Evolutionary conservation across 2,797 vertebrate species (phyloP).

Genomic region (Melanotaenia pygmaea): DNA sequence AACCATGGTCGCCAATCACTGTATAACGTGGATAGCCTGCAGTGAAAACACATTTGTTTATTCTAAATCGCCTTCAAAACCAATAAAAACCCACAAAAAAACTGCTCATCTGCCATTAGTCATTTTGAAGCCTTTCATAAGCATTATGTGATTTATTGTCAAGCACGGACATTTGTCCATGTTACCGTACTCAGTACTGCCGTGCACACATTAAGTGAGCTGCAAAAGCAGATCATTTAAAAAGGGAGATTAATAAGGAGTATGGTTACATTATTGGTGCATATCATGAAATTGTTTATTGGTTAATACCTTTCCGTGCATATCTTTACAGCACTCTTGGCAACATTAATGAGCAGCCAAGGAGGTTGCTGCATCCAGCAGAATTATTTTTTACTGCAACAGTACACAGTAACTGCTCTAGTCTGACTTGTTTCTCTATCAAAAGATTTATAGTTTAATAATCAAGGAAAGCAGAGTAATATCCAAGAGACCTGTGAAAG

Average conservation of each 20-base stretch:
- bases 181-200: background rate
- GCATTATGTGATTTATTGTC: background rate
- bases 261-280: constrained; percentile 22
- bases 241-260: background rate
- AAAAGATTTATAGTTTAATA: constrained; percentile 83
- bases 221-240: constrained; percentile 18
- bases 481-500: constrained; percentile 67
- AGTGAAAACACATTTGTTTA: constrained; percentile 45
- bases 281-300: constrained; percentile 23
- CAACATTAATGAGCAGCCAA: constrained; percentile 54
- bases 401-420: constrained; percentile 55
- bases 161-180: background rate
- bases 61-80: constrained; percentile 38
- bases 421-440: constrained; percentile 67
- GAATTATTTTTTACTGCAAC: constrained; percentile 60
- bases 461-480: constrained; percentile 65
- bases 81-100: background rate
- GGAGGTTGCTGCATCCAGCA: constrained; percentile 40
- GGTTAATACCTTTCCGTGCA: constrained; percentile 35
- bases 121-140: constrained; percentile 4
- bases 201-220: background rate
- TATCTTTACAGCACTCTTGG: constrained; percentile 51
- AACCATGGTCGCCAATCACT: constrained; percentile 93
- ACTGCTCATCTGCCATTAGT: constrained; percentile 8
- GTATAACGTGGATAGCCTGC: constrained; percentile 97